Evolutionary conservation across 2,888 invertebrate species (phyloP), one percentile per base, ranked within the genome.

Genomic region (Oxystoma pomonae): DNA sequence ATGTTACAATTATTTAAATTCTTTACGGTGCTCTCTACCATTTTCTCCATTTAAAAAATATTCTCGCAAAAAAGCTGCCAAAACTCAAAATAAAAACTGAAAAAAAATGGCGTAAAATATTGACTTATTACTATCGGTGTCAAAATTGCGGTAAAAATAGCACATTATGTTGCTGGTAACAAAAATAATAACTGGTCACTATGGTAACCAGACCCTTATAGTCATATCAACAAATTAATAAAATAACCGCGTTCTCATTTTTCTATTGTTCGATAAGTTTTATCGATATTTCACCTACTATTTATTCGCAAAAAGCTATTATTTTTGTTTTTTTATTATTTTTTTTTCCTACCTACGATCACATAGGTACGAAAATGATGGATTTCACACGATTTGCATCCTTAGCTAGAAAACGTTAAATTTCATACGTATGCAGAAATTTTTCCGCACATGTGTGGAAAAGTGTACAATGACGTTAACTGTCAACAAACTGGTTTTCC

Each of bases 1-100:
- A 60, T 67, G 16, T 59, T 52, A 21, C 65, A 63, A 18, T 72
- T 75, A 52, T 67, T 65, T 52, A 63, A 55, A 58, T 52, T 59
- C 35, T 65, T 59, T 69, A 72, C 62, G 35, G 12, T 35, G 12
- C 12, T 35, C 12, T 35, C 35, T 35, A 35, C 12, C 12, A 12
- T 12, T 35, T 35, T 35, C 12, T 35, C 35, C 35, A 35, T 35
- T n/a, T n/a, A n/a, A n/a, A 35, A 12, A 35, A 35, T 35, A 35
- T 35, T 35, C 12, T 3, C 12, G 35, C 5, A 35, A 3, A 35
- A 35, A 35, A 35, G 3, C 35, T 7, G 12, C 5, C 3, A 35
- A 35, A 35, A 35, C 12, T 35, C 3, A 35, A 35, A 35, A 35
- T 35, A 35, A 35, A 35, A 35, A 12, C 12, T 35, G 35, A 35